phyloP scores from a whole-genome alignment of 1,140 invertebrate species.

The Whitmania pigra region DNA sequence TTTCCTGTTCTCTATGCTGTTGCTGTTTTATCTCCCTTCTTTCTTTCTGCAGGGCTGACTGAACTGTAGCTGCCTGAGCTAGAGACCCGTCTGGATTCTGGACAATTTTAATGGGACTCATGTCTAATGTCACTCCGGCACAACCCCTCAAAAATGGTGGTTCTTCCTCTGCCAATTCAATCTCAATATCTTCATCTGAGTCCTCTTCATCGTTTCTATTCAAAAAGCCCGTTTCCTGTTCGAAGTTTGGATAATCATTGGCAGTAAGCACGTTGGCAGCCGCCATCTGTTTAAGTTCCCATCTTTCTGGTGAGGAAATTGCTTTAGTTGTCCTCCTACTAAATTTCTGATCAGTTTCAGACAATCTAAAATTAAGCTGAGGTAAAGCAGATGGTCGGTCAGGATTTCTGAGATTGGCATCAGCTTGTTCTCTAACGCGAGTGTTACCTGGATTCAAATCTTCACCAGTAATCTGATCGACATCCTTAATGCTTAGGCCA shows the following conservation, averaged over 20 bases:
- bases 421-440: constrained; percentile 25
- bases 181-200: constrained; percentile 90
- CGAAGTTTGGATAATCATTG: constrained; percentile 46
- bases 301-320: constrained; percentile 84
- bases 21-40: constrained; percentile 52
- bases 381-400: constrained; percentile 40
- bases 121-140: constrained; percentile 53
- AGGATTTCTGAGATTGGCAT: constrained; percentile 36
- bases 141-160: constrained; percentile 77
- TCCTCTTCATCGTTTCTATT: constrained; percentile 40
- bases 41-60: constrained; percentile 91
- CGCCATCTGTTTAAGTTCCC: constrained; percentile 63
- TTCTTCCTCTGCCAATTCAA: constrained; percentile 96
- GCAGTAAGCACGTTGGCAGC: constrained; percentile 54
- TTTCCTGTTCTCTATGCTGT: constrained; percentile 68
- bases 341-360: constrained; percentile 31
- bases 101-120: constrained; percentile 89
- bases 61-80: constrained; percentile 99
- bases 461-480: constrained; percentile 81
- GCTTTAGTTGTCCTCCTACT: constrained; percentile 76
- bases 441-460: constrained; percentile 69
- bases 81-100: constrained; percentile 91
- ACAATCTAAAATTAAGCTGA: constrained; percentile 29
- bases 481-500: constrained; percentile 95
- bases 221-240: constrained; percentile 46